A percentile compares a stretch with the other conserved stretches of the same genome.
Conservation (phyloP, 2,113 vertebrate species). For the Zosterops lateralis region DNA sequence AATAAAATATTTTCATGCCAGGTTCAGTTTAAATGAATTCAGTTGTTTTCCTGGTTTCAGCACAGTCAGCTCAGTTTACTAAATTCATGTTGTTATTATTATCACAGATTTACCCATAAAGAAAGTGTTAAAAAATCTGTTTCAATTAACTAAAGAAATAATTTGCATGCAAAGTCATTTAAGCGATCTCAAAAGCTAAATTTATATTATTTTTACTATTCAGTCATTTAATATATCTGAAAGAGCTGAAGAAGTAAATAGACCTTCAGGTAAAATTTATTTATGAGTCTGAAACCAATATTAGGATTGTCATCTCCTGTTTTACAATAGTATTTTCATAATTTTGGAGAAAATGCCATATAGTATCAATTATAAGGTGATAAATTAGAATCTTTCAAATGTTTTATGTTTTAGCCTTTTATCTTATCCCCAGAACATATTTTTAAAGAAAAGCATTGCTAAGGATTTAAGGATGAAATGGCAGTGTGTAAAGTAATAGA, state of each 20-base stretch:
- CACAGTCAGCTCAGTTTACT: neutral
- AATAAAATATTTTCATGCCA: neutral
- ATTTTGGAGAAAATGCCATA: neutral
- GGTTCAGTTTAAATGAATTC: neutral
- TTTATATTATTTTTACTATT: neutral
- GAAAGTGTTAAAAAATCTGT: neutral
- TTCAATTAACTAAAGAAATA: neutral
- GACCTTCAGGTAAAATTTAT: neutral
- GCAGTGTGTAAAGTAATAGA: neutral
- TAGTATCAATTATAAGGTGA: neutral
- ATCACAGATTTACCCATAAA: neutral
- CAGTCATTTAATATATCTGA: neutral
- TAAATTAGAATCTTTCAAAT: neutral
- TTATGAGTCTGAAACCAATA: neutral
- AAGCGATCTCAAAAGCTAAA: neutral
- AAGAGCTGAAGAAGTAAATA: neutral
- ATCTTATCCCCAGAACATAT: neutral
- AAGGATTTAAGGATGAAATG: neutral
- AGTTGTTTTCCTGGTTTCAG: neutral
- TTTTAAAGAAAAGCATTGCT: neutral
- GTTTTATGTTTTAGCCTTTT: neutral
- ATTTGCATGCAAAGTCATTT: neutral
- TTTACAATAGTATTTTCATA: neutral
- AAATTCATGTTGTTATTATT: neutral
- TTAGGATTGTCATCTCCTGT: neutral